phyloP scores from a whole-genome alignment of 2,797 vertebrate species.

The Lepus oiostolus region DNA sequence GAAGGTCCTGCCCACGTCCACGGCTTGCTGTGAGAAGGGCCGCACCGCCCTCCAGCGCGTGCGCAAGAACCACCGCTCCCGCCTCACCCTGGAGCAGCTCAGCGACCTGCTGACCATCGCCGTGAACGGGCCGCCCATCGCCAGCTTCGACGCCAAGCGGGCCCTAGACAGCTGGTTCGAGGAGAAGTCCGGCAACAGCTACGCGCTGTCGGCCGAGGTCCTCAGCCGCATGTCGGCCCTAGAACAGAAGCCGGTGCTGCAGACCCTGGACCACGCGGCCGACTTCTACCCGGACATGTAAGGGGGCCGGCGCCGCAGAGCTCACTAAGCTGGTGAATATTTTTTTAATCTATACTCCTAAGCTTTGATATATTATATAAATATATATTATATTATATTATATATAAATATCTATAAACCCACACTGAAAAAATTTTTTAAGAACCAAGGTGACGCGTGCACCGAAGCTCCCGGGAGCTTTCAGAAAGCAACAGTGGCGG shows the following conservation, averaged over 20 bases:
- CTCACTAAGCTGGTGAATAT: conserved; percentile 89
- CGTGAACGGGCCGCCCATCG: conserved; percentile 94
- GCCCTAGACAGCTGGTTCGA: conserved; percentile 98
- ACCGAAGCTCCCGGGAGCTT: conserved; percentile 89
- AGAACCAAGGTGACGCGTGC: conserved; percentile 85
- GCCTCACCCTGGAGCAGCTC: conserved; percentile 95
- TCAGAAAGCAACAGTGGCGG: conserved; percentile 85
- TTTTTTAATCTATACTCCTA: conserved; percentile 90
- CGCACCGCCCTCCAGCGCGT: conserved; percentile 93
- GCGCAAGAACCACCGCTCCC: conserved; percentile 94
- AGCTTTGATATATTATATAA: conserved; percentile 93
- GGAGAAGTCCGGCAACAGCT: conserved; percentile 96
- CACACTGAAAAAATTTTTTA: conserved; percentile 89
- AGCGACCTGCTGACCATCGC: conserved; percentile 95
- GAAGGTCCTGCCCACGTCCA: conserved; percentile 95
- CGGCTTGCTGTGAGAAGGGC: conserved; percentile 95
- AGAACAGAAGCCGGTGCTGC: conserved; percentile 93
- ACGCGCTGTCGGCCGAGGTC: conserved; percentile 93
- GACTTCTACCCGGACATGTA: conserved; percentile 95
- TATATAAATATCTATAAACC: conserved; percentile 86
- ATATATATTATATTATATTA: conserved; percentile 86
- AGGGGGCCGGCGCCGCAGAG: conserved; percentile 83
- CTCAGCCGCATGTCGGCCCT: conserved; percentile 93
- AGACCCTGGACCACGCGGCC: conserved; percentile 92
- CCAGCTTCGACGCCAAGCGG: conserved; percentile 95